Percentiles rank a stretch among this genome's conserved stretches.
Conservation (phyloP, 1,140 invertebrate genomes). For the Saccostrea echinata region DNA sequence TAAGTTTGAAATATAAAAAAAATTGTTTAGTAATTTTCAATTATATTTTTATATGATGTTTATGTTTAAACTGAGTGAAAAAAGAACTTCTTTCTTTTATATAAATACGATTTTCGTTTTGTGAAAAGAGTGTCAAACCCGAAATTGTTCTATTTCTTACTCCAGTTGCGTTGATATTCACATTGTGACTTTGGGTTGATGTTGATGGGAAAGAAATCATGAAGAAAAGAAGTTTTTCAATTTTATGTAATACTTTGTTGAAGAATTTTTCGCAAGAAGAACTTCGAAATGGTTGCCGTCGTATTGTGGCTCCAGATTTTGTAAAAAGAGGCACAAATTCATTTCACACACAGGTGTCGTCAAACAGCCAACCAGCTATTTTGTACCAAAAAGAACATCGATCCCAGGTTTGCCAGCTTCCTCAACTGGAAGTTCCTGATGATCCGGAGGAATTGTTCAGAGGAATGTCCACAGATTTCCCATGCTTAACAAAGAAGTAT, state of each 20-base stretch:
- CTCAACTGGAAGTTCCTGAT: constrained; percentile 60
- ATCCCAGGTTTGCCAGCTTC: constrained; percentile 32
- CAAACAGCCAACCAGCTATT: neutral
- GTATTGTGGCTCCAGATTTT: constrained; percentile 6
- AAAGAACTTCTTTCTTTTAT: neutral
- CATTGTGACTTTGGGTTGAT: neutral
- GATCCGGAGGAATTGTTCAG: constrained; percentile 57
- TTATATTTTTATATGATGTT: neutral
- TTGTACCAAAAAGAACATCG: neutral
- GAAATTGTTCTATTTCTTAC: constrained; percentile 33
- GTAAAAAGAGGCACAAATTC: neutral
- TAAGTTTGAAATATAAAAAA: neutral
- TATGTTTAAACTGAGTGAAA: neutral
- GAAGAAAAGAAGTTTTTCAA: neutral
- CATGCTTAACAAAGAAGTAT: constrained; percentile 73
- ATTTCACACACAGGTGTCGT: neutral
- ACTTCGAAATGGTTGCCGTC: neutral
- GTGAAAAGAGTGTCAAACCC: neutral
- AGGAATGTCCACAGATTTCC: constrained; percentile 73
- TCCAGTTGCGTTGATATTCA: neutral
- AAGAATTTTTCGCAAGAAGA: neutral
- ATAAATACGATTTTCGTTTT: neutral
- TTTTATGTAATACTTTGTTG: neutral
- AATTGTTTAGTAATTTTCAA: neutral
- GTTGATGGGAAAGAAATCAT: neutral